phyloP scores from a whole-genome alignment of 2,888 invertebrate species.

The Drosophila birchii region DNA sequence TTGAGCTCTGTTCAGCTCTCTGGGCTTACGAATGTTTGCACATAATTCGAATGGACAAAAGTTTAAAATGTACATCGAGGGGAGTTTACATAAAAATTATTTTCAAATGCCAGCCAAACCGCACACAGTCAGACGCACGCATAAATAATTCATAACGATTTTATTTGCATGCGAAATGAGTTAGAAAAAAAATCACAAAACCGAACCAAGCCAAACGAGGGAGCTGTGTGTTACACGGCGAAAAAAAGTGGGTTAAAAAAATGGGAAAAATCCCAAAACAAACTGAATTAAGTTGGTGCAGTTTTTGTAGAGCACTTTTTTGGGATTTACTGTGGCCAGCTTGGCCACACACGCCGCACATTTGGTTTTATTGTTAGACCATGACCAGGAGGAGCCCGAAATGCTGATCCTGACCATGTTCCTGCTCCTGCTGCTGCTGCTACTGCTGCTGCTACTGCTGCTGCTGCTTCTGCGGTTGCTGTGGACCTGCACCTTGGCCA shows the following conservation, averaged over 20 bases:
- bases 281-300: constrained; percentile 68
- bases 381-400: constrained; percentile 25
- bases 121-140: constrained; percentile 59
- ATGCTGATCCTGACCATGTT: constrained; percentile 36
- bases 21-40: constrained; percentile 61
- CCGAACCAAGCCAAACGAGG: constrained; percentile 13
- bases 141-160: constrained; percentile 79
- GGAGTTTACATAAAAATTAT: constrained; percentile 59
- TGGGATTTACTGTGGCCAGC: constrained; percentile 26
- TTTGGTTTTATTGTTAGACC: constrained; percentile 73
- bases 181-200: constrained; percentile 43
- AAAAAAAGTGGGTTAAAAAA: constrained; percentile 4
- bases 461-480: constrained; percentile 47
- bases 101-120: constrained; percentile 62
- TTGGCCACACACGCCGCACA: constrained; percentile 56
- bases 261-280: constrained; percentile 57
- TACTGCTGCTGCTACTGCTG: constrained; percentile 8
- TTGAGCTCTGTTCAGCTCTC: constrained; percentile 8
- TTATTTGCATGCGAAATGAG: constrained; percentile 81
- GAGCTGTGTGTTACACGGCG: constrained; percentile 15
- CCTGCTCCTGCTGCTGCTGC: constrained; percentile 1
- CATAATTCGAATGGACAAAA: constrained; percentile 67
- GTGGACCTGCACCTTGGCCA: constrained; percentile 65
- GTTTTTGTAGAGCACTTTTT: constrained; percentile 53
- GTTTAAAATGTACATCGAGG: constrained; percentile 56